These are phyloP conservation scores for Centrocercus urophasianus DNA, from an alignment of 2,113 vertebrate species.

Conservation along the genomic window DNA sequence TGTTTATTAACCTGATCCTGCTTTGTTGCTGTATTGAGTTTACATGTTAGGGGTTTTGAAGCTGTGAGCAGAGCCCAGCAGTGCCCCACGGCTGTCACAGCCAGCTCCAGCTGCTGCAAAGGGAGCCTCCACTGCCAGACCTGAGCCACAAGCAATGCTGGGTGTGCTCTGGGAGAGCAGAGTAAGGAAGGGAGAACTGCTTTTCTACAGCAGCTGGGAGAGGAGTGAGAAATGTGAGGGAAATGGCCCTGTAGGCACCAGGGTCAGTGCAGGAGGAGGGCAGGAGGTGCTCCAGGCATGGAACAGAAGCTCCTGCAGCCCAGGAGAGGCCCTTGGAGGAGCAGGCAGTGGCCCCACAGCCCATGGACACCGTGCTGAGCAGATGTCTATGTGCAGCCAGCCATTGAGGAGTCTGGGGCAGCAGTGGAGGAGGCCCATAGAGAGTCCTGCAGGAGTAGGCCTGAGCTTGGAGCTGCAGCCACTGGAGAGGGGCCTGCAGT, in stretches of 20 bases:
- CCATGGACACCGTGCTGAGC: background rate
- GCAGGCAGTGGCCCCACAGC: background rate
- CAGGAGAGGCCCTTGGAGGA: background rate
- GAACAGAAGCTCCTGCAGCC: background rate
- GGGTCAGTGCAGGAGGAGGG: background rate
- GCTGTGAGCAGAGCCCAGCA: background rate
- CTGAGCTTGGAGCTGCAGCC: background rate
- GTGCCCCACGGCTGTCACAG: background rate
- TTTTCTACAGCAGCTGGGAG: background rate
- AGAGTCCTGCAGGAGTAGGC: background rate
- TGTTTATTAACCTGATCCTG: slow-evolving; percentile 5
- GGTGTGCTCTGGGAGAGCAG: background rate
- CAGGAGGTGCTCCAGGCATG: background rate
- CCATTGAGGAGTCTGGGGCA: background rate
- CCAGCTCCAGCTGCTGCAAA: background rate
- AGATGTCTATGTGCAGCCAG: background rate
- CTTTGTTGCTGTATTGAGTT: background rate
- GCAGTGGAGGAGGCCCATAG: background rate
- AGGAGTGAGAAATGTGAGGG: background rate
- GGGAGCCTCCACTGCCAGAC: background rate
- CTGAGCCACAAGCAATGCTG: background rate
- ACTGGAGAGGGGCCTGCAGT: background rate
- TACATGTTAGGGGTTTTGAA: background rate
- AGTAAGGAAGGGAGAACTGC: background rate
- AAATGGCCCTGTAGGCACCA: background rate